These are phyloP conservation scores for Agrotis ipsilon DNA, from an alignment of 2,888 invertebrate genomes.

Conservation along the genomic window DNA sequence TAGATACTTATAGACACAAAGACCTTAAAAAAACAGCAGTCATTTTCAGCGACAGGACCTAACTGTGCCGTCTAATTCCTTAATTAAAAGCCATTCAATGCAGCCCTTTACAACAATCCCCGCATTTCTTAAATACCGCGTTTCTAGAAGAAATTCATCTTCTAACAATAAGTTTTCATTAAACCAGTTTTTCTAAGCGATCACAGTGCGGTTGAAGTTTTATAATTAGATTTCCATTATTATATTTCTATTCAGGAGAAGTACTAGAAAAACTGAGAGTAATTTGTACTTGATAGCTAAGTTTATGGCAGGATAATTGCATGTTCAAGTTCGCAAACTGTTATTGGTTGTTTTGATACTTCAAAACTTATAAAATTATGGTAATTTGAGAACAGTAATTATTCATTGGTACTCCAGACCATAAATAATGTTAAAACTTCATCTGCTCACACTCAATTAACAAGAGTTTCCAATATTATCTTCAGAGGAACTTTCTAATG, in stretches of 20 bases:
- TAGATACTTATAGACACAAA: no score
- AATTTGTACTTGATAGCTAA: background rate
- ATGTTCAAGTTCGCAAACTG: background rate
- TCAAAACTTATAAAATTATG: slow-evolving; percentile 3
- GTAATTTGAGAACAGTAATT: background rate
- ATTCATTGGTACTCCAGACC: slow-evolving; percentile 21
- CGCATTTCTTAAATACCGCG: slow-evolving; percentile 2
- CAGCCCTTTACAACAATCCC: background rate
- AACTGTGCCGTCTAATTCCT: background rate
- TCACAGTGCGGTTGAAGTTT: slow-evolving; percentile 54
- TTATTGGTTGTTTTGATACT: background rate
- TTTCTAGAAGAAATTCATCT: slow-evolving; percentile 18
- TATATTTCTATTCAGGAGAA: slow-evolving; percentile 27
- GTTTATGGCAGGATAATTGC: background rate
- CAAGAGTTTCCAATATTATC: slow-evolving; percentile 38
- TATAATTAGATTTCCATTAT: slow-evolving; percentile 47
- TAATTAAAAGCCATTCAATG: slow-evolving; percentile 2
- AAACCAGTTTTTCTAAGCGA: slow-evolving; percentile 33
- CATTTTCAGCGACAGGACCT: background rate
- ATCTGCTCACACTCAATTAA: slow-evolving; percentile 16
- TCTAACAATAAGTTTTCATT: slow-evolving; percentile 38
- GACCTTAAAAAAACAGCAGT: background rate
- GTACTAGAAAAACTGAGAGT: background rate
- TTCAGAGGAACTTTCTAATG: slow-evolving; percentile 38
- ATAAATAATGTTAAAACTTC: slow-evolving; percentile 10